Evolutionary conservation across 2,113 vertebrate species (phyloP), one percentile per base, ranked within the genome.

Genomic region (Sialia sialis): DNA sequence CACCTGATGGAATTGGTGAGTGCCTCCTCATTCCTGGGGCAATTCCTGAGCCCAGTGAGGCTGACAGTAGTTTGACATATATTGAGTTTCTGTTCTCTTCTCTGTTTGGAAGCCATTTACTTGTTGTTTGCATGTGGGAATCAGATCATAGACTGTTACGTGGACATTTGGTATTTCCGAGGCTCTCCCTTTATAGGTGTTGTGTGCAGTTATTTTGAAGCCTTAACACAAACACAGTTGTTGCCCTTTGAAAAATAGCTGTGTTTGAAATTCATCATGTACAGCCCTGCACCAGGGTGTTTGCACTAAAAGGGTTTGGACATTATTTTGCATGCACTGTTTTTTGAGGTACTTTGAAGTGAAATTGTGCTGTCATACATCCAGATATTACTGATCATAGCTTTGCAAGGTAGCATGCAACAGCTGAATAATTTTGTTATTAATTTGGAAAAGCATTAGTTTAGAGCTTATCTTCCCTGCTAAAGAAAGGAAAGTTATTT

Each of bases 1-100:
- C 98, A 95, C 98, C 98, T 76, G 99, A 99, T 96, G 99, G 99
- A 96, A 98, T 98, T 97, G 99, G 99, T 99, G 96, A 99, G 99
- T 97, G 8, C 56, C 84, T 82, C 83, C 80, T 70, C 93, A 76
- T 49, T 85, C 5, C 74, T 77, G 59, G 63, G 86, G 91, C 66
- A 68, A 38, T n/a, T 70, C 30, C 34, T n/a, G 74, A 74, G 56
- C 89, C 84, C 32, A 32, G 32, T 75, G 44, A 48, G 30, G 55
- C n/a, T 64, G 64, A 21, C 41, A 79, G 21, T 41, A 39, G 32
- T 86, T 83, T 87, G 60, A 60, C 38, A 32, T n/a, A 32, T 69
- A 64, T 30, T 8, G 69, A 72, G 2, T 43, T 14, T 30, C 39
- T 83, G 38, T 5, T 70, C 68, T 23, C 11, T 55, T 39, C 43